A percentile compares a stretch with the other conserved stretches of the same genome.
Conservation (phyloP, 1,140 invertebrate genomes). For the Platyscapa corneri region DNA sequence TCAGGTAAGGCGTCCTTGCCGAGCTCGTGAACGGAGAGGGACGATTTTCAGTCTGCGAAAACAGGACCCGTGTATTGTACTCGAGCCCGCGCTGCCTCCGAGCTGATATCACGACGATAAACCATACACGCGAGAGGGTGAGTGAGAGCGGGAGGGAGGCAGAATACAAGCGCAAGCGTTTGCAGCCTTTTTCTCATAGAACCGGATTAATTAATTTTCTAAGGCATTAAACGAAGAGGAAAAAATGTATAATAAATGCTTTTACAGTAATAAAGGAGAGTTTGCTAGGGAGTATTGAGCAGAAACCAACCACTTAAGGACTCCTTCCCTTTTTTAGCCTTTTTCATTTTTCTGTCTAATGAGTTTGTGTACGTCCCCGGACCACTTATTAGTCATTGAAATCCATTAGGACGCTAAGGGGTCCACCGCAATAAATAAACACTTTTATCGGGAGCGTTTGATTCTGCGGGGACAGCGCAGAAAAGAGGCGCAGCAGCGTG, state of each 20-base stretch:
- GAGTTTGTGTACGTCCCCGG: constrained; percentile 11
- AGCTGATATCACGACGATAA: constrained; percentile 44
- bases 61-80: constrained; percentile 33
- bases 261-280: constrained; percentile 36
- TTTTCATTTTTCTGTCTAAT: constrained; percentile 3
- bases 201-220: constrained; percentile 52
- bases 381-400: not conserved
- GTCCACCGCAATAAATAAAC: constrained; percentile 1
- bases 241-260: constrained; percentile 46
- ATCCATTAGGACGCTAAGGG: constrained; percentile 41
- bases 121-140: not conserved
- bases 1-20: not conserved
- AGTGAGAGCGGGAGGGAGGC: not conserved
- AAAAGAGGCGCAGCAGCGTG: not conserved
- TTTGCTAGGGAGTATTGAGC: constrained; percentile 37
- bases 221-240: constrained; percentile 30
- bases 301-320: constrained; percentile 39
- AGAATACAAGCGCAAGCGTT: not conserved
- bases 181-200: not conserved
- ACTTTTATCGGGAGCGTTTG: not conserved
- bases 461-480: not conserved
- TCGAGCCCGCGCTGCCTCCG: not conserved
- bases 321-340: not conserved
- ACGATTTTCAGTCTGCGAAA: constrained; percentile 44
- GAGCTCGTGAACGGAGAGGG: not conserved